These are phyloP conservation scores for Sipha maydis DNA, from an alignment of 2,888 invertebrate species.

Conservation along the genomic window DNA sequence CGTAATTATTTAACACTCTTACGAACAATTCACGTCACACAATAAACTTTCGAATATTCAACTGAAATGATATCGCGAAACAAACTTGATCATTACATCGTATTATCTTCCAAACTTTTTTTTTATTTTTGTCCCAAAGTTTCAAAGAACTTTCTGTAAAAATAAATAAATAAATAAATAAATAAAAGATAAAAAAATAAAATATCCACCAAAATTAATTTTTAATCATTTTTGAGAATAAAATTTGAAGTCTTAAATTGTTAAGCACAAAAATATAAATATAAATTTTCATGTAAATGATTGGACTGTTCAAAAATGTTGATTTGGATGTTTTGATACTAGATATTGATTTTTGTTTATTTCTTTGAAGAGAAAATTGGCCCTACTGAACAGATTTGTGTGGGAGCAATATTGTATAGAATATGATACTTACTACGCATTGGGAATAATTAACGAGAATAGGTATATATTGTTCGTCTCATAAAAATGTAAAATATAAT, in stretches of 20 bases:
- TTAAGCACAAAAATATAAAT: background rate
- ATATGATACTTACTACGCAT: too few species aligned
- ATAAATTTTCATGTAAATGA: too few species aligned
- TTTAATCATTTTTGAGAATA: slow-evolving; percentile 1
- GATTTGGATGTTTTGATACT: background rate
- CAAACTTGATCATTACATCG: slow-evolving; percentile 15
- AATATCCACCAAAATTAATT: background rate
- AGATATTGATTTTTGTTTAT: too few species aligned
- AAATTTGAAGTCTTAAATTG: background rate
- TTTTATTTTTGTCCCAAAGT: background rate
- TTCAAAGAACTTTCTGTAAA: background rate
- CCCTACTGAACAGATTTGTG: too few species aligned
- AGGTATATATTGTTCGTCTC: background rate
- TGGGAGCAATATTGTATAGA: too few species aligned
- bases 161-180: too few species aligned
- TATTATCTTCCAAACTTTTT: background rate
- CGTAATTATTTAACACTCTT: background rate
- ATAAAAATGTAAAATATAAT: background rate
- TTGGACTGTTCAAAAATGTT: background rate
- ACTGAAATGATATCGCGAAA: background rate
- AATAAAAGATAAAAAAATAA: background rate
- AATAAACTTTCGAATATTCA: slow-evolving; percentile 12
- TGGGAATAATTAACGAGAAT: background rate
- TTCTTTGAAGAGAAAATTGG: too few species aligned
- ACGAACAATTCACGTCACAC: slow-evolving; percentile 18